Evolutionary conservation across 1,140 invertebrate species (phyloP).

Genomic region (Drosophila santomea): DNA sequence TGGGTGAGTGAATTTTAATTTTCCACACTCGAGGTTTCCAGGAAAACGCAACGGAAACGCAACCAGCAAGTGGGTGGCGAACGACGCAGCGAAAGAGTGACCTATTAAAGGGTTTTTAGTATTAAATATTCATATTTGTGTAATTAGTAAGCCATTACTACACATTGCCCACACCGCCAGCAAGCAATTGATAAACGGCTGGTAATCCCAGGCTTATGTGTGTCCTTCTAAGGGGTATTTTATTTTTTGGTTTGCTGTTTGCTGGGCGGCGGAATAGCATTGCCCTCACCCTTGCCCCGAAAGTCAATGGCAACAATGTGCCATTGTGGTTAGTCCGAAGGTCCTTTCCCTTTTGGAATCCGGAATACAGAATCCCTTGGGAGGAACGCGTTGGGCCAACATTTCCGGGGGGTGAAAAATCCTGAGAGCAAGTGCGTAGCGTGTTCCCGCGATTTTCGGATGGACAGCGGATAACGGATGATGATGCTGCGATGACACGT

Average conservation of each 20-base stretch:
- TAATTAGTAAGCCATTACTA: slow-evolving; percentile 8
- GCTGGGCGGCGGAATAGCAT: too few species aligned
- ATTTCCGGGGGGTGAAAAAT: slow-evolving; percentile 10
- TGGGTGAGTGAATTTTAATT: slow-evolving; percentile 65
- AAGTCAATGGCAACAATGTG: slow-evolving; percentile 79
- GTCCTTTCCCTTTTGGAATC: neutral
- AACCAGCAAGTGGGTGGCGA: slow-evolving; percentile 65
- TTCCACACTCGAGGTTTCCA: slow-evolving; percentile 62
- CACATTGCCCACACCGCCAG: slow-evolving; percentile 12
- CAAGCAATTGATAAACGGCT: slow-evolving; percentile 8
- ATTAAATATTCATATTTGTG: neutral
- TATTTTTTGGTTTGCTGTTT: too few species aligned
- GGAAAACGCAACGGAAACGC: slow-evolving; percentile 72
- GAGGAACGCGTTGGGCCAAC: slow-evolving; percentile 27
- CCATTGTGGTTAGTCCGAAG: slow-evolving; percentile 59
- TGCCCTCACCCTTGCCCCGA: slow-evolving; percentile 7
- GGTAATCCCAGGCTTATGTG: neutral
- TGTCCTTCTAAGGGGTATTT: neutral
- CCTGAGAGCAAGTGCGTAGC: slow-evolving; percentile 57
- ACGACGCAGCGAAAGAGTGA: neutral
- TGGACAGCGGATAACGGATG: slow-evolving; percentile 22
- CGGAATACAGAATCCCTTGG: neutral
- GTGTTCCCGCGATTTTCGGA: slow-evolving; percentile 35
- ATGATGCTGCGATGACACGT: slow-evolving; percentile 72
- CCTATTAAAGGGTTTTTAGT: neutral